phyloP scores from a whole-genome alignment of 2,888 invertebrate species.

The Philonicus albiceps region DNA sequence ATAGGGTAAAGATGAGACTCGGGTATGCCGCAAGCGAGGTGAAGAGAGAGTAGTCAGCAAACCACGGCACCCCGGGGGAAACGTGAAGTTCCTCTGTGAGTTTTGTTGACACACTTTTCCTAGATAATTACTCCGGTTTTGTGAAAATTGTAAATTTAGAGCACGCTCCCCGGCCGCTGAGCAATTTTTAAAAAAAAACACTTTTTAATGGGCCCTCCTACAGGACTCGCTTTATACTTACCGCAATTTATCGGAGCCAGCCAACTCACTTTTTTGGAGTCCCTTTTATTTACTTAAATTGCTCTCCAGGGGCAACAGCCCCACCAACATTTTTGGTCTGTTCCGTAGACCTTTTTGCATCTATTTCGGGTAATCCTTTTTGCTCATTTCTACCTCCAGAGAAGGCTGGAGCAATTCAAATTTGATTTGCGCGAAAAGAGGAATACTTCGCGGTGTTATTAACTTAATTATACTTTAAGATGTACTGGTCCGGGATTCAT shows the following conservation, averaged over 20 bases:
- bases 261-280: neutral
- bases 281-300: neutral
- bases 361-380: neutral
- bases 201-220: neutral
- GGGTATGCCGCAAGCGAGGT: neutral
- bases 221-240: neutral
- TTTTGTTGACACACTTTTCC: conserved; percentile 28
- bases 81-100: neutral
- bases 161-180: neutral
- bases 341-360: neutral
- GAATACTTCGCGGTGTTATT: neutral
- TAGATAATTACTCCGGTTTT: conserved; percentile 26
- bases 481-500: neutral
- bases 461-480: neutral
- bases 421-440: neutral
- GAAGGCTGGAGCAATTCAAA: neutral
- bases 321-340: neutral
- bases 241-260: conserved; percentile 8
- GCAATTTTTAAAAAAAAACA: neutral
- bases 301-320: neutral
- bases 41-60: neutral
- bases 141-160: conserved; percentile 17
- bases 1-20: conserved; percentile 12
- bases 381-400: neutral
- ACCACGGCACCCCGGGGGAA: neutral